A percentile compares a stretch with the other conserved stretches of the same genome.
These are phyloP conservation scores for Hexactinellida sp. DNA, from an alignment of 37 sponge, comb jelly and placozoan genomes.

Conservation along the genomic window DNA sequence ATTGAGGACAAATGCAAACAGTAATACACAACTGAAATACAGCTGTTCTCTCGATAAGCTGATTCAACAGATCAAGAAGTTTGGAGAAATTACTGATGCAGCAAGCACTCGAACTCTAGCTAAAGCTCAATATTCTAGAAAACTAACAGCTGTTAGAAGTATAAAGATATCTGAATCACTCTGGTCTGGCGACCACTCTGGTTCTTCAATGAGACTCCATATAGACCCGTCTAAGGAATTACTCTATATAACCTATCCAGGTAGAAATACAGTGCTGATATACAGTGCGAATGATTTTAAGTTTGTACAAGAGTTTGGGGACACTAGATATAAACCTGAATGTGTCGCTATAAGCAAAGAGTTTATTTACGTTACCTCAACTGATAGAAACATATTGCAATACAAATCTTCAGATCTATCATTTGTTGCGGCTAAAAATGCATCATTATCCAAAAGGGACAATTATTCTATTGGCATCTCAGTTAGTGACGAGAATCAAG, in stretches of 20 bases:
- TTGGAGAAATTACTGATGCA: neutral
- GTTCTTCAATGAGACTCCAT: neutral
- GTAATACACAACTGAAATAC: neutral
- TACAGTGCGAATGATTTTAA: neutral
- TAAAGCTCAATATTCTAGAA: neutral
- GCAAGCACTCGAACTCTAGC: neutral
- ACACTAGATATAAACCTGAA: neutral
- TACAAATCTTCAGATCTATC: neutral
- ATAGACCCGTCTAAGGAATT: neutral
- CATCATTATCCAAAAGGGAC: neutral
- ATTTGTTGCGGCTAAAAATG: too few relatives aligned
- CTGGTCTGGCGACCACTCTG: neutral
- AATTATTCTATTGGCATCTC: neutral
- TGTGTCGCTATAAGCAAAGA: neutral
- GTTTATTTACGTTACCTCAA: neutral
- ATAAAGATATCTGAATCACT: neutral
- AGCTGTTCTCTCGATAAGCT: neutral
- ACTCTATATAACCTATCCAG: neutral
- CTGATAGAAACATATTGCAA: neutral
- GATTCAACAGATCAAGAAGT: neutral
- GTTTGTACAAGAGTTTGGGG: neutral
- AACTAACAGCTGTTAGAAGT: neutral
- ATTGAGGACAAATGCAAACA: neutral
- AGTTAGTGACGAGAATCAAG: neutral
- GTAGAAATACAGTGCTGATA: neutral